These are phyloP conservation scores for Stegastes partitus DNA, from an alignment of 2,113 vertebrate species.

Conservation along the genomic window DNA sequence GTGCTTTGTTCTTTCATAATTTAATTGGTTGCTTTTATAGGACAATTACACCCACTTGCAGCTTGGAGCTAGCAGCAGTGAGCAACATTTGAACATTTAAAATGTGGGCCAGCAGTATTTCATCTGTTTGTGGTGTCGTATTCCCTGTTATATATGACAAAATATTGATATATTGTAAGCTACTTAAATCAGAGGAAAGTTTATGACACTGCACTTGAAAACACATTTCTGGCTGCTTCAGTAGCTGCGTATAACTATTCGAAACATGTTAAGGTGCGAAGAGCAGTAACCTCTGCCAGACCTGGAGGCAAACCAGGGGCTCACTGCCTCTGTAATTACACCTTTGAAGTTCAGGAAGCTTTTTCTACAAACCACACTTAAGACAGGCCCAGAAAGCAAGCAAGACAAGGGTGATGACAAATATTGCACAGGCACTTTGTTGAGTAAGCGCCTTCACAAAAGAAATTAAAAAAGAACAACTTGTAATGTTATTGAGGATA, in stretches of 20 bases:
- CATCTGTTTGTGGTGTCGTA: not conserved
- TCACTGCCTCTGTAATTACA: constrained; percentile 77
- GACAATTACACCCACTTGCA: constrained; percentile 31
- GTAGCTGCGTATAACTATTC: constrained; percentile 57
- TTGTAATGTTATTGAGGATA: not conserved
- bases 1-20: constrained; percentile 49
- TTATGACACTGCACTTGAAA: constrained; percentile 30
- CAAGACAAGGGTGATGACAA: constrained; percentile 68
- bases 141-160: constrained; percentile 9
- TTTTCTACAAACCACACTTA: constrained; percentile 62
- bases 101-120: constrained; percentile 27
- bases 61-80: constrained; percentile 24
- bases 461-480: not conserved
- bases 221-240: constrained; percentile 49
- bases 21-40: constrained; percentile 58
- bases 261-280: constrained; percentile 79
- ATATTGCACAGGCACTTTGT: constrained; percentile 45
- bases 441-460: constrained; percentile 12
- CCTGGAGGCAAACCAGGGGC: constrained; percentile 73
- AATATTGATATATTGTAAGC: not conserved
- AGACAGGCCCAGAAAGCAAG: constrained; percentile 55
- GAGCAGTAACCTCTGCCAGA: constrained; percentile 63
- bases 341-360: constrained; percentile 79
- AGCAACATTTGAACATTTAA: constrained; percentile 10
- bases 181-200: constrained; percentile 1